Evolutionary conservation across 2,797 vertebrate species (phyloP), one percentile per base, ranked within the genome.

Genomic region (Bradypus variegatus): DNA sequence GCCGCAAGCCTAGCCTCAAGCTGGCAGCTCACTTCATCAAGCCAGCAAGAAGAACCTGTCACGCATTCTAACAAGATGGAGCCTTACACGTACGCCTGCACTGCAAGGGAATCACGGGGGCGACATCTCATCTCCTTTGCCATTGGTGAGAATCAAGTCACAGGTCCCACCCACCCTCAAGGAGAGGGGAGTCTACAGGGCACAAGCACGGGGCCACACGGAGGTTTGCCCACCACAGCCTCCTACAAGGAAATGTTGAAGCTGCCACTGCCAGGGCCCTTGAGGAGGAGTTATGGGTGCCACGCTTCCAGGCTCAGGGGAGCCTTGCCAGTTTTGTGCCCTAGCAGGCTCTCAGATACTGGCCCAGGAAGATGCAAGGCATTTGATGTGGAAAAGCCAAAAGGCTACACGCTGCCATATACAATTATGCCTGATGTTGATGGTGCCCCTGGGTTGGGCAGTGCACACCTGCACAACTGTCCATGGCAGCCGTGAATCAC

Each of bases 71-170:
- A 72, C n/a, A 14, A 64, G 53, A 45, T 0, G 36, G 36, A 58
- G 72, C 25, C 33, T 25, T 48, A 6, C 6, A 29, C 38, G 6
- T 2, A 23, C 18, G 19, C 33, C 3, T 7, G 16, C 14, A 23
- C 2, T 1, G 1, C 16, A n/a, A 41, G 2, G 0, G 10, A 53
- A n/a, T 72, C 29, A 3, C 12, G 55, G 41, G 11, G 5, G 31
- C 12, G 29, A 29, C 83, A 55, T 25, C 19, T 18, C 67, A n/a
- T 73, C 58, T 53, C 67, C 55, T 65, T 53, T 18, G n/a, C 76
- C 55, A 12, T 41, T 16, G 13, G 10, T 27, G 50, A 41, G 18
- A 50, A 87, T 55, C 55, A 72, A 36, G 69, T 23, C 70, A 62
- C 4, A 41, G 31, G 55, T 60, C 48, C 55, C 41, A 53, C 58